Percentiles rank a stretch among this genome's conserved stretches.
These are phyloP conservation scores for Indicator maculatus DNA, from an alignment of 2,113 vertebrate species.

Conservation along the genomic window DNA sequence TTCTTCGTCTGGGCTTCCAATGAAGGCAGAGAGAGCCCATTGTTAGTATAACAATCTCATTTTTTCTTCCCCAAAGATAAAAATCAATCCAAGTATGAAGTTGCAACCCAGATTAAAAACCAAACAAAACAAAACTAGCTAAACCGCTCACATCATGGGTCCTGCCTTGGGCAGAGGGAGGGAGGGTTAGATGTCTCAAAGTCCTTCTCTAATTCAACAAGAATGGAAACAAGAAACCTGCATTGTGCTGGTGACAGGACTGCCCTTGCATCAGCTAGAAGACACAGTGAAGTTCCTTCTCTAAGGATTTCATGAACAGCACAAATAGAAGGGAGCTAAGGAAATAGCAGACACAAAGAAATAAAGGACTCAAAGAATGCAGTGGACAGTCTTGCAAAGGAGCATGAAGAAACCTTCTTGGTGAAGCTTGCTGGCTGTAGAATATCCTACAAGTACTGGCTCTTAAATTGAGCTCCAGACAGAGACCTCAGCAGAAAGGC, in stretches of 20 bases:
- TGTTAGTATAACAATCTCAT: slow-evolving; percentile 13
- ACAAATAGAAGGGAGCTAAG: background rate
- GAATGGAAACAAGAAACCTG: slow-evolving; percentile 18
- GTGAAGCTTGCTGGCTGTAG: background rate
- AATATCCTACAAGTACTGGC: background rate
- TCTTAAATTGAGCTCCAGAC: background rate
- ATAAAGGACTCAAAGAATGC: background rate
- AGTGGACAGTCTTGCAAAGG: background rate
- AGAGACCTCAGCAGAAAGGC: background rate
- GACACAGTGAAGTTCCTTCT: background rate
- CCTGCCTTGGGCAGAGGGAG: background rate
- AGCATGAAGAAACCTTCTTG: background rate
- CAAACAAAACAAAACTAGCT: background rate
- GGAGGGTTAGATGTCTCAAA: background rate
- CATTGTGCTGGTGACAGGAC: background rate
- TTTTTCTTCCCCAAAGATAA: slow-evolving; percentile 45
- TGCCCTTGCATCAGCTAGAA: background rate
- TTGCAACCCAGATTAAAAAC: background rate
- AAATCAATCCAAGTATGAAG: slow-evolving; percentile 31
- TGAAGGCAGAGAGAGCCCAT: background rate
- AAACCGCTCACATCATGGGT: background rate
- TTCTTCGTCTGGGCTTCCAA: background rate
- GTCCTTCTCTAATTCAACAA: background rate
- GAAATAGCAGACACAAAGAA: background rate
- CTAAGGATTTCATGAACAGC: background rate